phyloP scores from a whole-genome alignment of 2,797 vertebrate genomes.

The Oceanodroma leucorhoa region DNA sequence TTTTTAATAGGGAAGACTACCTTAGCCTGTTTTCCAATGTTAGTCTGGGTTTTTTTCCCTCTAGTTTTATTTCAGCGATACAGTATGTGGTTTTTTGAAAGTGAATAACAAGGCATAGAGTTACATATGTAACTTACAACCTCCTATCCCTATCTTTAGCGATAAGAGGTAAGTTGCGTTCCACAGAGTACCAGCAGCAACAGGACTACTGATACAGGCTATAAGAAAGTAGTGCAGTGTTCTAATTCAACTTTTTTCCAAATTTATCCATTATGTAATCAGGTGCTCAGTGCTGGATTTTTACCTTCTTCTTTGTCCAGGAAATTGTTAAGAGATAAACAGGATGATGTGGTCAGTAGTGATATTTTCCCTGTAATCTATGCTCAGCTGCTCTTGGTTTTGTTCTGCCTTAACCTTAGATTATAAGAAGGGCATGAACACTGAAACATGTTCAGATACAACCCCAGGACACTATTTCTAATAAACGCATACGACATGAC shows the following conservation, averaged over 20 bases:
- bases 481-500: not conserved
- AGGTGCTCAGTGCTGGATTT: not conserved
- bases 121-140: not conserved
- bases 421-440: not conserved
- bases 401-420: not conserved
- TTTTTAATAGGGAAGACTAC: not conserved
- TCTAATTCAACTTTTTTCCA: not conserved
- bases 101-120: not conserved
- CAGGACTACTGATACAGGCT: not conserved
- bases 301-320: not conserved
- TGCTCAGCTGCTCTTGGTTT: not conserved
- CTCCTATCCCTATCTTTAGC: not conserved
- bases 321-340: not conserved
- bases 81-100: not conserved
- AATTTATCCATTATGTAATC: not conserved
- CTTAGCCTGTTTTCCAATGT: not conserved
- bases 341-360: not conserved
- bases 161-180: not conserved
- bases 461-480: not conserved
- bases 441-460: not conserved
- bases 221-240: not conserved
- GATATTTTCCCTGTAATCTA: not conserved
- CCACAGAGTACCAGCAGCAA: not conserved
- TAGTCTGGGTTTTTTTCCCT: accelerated
- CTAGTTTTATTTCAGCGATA: not conserved